These are phyloP conservation scores for Rhinoderma darwinii DNA, from an alignment of 2,113 vertebrate genomes.

Conservation along the genomic window DNA sequence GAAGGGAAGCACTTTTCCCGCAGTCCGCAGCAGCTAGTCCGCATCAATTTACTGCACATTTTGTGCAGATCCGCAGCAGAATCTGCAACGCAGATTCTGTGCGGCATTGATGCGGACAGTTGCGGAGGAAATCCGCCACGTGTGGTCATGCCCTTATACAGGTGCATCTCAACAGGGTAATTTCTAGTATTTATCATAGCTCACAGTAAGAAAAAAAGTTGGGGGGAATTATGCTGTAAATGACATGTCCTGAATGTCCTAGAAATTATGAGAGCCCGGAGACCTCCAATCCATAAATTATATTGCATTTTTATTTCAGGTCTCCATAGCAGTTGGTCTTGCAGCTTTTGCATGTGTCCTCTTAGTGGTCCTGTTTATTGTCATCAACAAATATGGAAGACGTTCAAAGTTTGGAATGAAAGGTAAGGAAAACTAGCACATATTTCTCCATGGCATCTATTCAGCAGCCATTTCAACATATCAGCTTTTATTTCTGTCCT, in stretches of 20 bases:
- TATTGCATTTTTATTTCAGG: conserved; percentile 70
- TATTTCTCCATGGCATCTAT: background rate
- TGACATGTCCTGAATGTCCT: background rate
- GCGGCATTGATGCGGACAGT: too few relatives aligned
- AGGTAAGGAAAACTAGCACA: conserved; percentile 76
- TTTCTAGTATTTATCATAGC: background rate
- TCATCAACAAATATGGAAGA: conserved; percentile 98
- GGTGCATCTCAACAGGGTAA: background rate
- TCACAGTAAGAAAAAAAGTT: background rate
- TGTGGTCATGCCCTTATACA: background rate
- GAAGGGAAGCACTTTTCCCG: too few relatives aligned
- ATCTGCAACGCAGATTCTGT: too few relatives aligned
- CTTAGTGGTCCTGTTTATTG: conserved; percentile 91
- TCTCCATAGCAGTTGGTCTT: conserved; percentile 93
- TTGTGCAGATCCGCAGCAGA: too few relatives aligned
- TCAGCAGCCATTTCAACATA: background rate
- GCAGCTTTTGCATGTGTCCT: conserved; percentile 95
- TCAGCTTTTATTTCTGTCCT: background rate
- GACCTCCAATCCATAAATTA: background rate
- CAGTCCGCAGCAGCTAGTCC: too few relatives aligned
- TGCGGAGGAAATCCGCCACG: too few relatives aligned
- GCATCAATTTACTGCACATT: too few relatives aligned
- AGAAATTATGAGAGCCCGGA: background rate
- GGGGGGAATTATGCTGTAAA: background rate
- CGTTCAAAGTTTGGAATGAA: conserved; percentile 98